Percentiles rank a stretch among this genome's conserved stretches.
Conservation (phyloP, 2,113 vertebrate species). For the Laticauda colubrina region DNA sequence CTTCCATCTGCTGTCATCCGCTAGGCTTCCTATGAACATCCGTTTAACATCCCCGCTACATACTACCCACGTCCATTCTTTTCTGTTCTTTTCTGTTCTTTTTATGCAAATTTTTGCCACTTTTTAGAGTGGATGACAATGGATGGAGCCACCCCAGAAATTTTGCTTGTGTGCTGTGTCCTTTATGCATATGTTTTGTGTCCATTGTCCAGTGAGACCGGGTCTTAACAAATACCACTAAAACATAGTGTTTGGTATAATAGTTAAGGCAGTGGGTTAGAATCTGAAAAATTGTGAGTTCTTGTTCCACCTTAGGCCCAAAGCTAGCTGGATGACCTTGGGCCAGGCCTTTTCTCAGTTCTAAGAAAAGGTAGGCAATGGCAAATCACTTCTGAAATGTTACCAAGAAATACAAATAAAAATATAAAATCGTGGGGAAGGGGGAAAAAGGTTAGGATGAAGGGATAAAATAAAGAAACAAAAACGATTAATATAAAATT, state of each 20-base stretch:
- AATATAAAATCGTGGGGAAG: not conserved
- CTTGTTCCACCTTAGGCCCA: not conserved
- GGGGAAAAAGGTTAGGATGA: not conserved
- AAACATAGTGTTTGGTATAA: not conserved
- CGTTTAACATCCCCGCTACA: too few relatives aligned
- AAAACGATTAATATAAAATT: not conserved
- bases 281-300: not conserved
- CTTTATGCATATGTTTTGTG: too few relatives aligned
- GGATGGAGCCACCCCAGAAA: too few relatives aligned
- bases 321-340: not conserved
- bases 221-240: not conserved
- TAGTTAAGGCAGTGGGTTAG: not conserved
- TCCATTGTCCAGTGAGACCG: too few relatives aligned
- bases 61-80: too few relatives aligned
- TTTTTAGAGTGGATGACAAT: too few relatives aligned
- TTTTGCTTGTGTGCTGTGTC: too few relatives aligned
- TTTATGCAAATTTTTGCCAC: too few relatives aligned
- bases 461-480: not conserved
- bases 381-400: not conserved
- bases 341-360: not conserved
- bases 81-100: too few relatives aligned
- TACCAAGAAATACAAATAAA: not conserved
- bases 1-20: too few relatives aligned
- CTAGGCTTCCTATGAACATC: too few relatives aligned
- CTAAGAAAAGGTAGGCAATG: not conserved